A percentile compares a stretch with the other conserved stretches of the same genome.
Conservation (phyloP, 1,140 invertebrate genomes). For the Drosophila pruinosa region DNA sequence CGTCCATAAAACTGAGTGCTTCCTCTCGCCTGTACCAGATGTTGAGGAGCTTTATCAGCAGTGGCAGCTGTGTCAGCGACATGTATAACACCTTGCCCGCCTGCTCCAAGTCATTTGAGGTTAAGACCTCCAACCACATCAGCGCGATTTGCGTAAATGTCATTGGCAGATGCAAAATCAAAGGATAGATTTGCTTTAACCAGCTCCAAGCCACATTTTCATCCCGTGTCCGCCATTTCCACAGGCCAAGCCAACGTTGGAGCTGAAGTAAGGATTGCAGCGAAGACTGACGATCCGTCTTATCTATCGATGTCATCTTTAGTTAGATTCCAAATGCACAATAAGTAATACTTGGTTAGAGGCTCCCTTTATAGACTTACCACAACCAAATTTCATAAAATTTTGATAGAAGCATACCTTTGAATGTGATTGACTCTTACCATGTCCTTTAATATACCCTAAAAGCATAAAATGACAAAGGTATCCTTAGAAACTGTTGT, state of each 20-base stretch:
- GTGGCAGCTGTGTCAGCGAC: conserved; percentile 57
- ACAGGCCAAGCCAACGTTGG: conserved; percentile 42
- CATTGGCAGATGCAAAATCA: conserved; percentile 57
- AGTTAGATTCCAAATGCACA: neutral
- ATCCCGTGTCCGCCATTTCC: conserved; percentile 32
- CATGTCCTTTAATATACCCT: too few relatives aligned
- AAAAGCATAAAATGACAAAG: too few relatives aligned
- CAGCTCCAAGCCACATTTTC: neutral
- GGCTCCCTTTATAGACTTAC: conserved; percentile 52
- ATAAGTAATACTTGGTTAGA: neutral
- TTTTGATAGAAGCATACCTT: neutral
- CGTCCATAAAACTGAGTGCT: conserved; percentile 30
- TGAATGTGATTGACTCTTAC: neutral
- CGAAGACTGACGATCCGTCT: conserved; percentile 38
- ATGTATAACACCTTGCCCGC: conserved; percentile 65
- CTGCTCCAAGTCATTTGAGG: conserved; percentile 49
- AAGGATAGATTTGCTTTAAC: conserved; percentile 32
- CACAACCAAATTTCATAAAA: neutral
- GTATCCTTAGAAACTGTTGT: too few relatives aligned
- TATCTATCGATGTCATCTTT: conserved; percentile 28
- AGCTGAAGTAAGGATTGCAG: conserved; percentile 26
- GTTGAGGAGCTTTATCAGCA: conserved; percentile 62
- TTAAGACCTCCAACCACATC: conserved; percentile 64
- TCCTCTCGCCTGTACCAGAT: conserved; percentile 48
- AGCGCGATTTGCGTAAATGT: conserved; percentile 57